Conservation (phyloP, 2,113 vertebrate genomes). For the Centropus unirufus region DNA sequence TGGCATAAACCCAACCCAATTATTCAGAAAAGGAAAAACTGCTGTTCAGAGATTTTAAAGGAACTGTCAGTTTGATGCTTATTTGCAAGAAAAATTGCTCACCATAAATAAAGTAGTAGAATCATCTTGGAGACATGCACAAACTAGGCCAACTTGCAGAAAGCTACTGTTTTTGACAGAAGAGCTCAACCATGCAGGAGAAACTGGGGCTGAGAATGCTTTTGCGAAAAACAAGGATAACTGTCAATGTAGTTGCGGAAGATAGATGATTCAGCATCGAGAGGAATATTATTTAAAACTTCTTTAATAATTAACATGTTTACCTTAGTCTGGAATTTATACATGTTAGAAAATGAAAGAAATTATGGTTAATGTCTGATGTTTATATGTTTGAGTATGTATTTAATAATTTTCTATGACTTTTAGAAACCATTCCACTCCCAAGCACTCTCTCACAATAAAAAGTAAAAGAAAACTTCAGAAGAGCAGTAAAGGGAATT, state of each 20-base stretch:
- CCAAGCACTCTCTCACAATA: neutral
- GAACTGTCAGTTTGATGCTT: neutral
- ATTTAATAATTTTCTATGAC: neutral
- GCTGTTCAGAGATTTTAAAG: neutral
- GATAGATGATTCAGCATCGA: neutral
- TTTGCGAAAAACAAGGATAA: neutral
- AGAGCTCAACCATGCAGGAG: neutral
- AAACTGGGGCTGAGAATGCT: neutral
- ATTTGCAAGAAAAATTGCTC: neutral
- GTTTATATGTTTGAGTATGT: neutral
- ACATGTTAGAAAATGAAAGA: neutral
- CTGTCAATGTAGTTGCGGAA: neutral
- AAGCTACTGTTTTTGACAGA: neutral
- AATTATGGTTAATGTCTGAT: neutral
- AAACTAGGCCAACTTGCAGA: neutral
- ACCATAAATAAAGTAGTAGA: neutral
- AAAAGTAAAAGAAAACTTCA: neutral
- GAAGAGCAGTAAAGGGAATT: neutral
- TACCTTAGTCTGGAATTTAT: neutral
- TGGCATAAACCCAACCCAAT: neutral
- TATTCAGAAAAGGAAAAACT: neutral
- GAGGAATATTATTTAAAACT: neutral
- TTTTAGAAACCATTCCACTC: neutral
- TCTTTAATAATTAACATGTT: neutral
- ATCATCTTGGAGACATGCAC: neutral